Evolutionary conservation across 1,140 invertebrate genomes (phyloP).

Genomic region (Meloidogyne chitwoodi): DNA sequence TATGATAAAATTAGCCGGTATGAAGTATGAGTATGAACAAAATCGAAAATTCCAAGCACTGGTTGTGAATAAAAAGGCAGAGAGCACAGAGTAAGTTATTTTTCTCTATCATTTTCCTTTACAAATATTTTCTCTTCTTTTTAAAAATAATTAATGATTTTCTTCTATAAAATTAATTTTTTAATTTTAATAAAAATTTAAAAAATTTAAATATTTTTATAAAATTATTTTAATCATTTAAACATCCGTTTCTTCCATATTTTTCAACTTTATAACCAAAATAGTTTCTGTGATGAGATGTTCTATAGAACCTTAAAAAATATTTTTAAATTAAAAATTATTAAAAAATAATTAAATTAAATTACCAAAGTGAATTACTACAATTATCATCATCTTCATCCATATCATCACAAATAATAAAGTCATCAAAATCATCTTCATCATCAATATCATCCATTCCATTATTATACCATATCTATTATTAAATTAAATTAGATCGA

Average conservation of each 20-base stretch:
- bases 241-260: background rate
- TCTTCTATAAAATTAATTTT: too few relatives aligned
- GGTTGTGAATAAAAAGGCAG: too few relatives aligned
- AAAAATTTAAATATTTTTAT: too few relatives aligned
- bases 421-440: background rate
- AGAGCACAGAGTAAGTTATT: too few relatives aligned
- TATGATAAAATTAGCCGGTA: too few relatives aligned
- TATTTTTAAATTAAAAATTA: background rate
- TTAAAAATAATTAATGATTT: too few relatives aligned
- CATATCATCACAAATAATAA: background rate
- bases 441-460: background rate
- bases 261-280: background rate
- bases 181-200: too few relatives aligned
- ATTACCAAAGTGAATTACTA: background rate
- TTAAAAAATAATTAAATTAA: background rate
- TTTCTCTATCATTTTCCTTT: too few relatives aligned
- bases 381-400: slow-evolving; percentile 6
- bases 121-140: too few relatives aligned
- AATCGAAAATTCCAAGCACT: too few relatives aligned
- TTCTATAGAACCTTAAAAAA: background rate
- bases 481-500: background rate
- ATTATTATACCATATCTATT: slow-evolving; percentile 3
- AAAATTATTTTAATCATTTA: background rate
- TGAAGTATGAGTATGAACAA: too few relatives aligned
- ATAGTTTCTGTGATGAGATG: background rate